Conservation (phyloP, 2,888 invertebrate species). For the Polydrusus tereticollis region DNA sequence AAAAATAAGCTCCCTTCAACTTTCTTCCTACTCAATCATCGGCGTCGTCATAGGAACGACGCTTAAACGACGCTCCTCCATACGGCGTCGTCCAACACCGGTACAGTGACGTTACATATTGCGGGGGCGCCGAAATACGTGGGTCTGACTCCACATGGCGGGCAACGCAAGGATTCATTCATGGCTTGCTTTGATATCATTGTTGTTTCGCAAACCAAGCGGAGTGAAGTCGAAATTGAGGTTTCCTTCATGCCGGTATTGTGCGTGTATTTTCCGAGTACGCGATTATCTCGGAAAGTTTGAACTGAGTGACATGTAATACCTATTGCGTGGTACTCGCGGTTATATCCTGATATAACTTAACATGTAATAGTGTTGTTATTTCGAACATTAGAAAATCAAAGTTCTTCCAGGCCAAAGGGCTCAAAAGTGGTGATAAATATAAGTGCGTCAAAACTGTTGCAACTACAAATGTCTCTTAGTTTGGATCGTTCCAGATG, state of each 20-base stretch:
- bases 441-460: no score
- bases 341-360: no score
- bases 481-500: no score
- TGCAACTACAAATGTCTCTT: no score
- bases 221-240: slow-evolving; percentile 25
- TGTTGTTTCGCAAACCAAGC: slow-evolving; percentile 48
- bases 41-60: slow-evolving; percentile 45
- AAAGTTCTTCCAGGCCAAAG: no score
- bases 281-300: neutral
- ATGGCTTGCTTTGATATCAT: slow-evolving; percentile 48
- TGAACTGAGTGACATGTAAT: neutral
- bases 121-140: slow-evolving; percentile 49
- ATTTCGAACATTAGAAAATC: no score
- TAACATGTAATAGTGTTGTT: neutral
- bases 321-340: neutral
- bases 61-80: slow-evolving; percentile 34
- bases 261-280: slow-evolving; percentile 4
- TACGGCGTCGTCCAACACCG: slow-evolving; percentile 31
- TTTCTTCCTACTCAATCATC: slow-evolving; percentile 18
- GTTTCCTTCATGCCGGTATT: slow-evolving; percentile 9
- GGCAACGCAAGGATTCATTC: slow-evolving; percentile 44
- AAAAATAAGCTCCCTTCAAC: neutral
- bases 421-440: no score
- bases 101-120: slow-evolving; percentile 48
- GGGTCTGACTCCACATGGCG: slow-evolving; percentile 48